These are phyloP conservation scores for Perithous albicinctus DNA, from an alignment of 2,888 invertebrate species.

Conservation along the genomic window DNA sequence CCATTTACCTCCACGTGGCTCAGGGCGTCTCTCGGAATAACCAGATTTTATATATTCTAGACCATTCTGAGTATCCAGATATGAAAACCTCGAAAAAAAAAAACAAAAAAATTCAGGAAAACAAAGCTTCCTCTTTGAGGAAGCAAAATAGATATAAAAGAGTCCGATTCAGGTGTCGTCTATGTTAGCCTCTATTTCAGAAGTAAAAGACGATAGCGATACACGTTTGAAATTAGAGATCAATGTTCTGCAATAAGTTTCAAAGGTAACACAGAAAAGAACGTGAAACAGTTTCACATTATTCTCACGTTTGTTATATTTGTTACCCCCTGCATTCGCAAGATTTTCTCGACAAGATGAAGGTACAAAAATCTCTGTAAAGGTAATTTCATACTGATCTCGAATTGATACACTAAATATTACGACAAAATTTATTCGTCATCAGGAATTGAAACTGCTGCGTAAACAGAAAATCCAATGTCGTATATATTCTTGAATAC, in stretches of 20 bases:
- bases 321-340: background rate
- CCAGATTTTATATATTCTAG: background rate
- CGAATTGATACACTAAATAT: background rate
- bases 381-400: too few species aligned
- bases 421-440: background rate
- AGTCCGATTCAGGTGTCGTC: too few species aligned
- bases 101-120: too few species aligned
- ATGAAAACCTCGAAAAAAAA: too few species aligned
- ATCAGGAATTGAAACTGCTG: background rate
- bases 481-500: conserved; percentile 3
- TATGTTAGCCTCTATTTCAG: background rate
- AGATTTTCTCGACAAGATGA: background rate
- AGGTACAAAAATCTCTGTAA: background rate
- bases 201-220: background rate
- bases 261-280: background rate
- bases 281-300: background rate
- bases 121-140: too few species aligned
- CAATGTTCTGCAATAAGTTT: background rate
- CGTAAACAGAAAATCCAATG: background rate
- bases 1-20: background rate
- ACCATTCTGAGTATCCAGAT: too few species aligned
- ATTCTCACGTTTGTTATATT: background rate
- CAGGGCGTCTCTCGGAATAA: background rate
- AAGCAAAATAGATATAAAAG: background rate
- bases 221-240: background rate